Evolutionary conservation across 2,888 invertebrate genomes (phyloP).

Genomic region (Nasonovia ribisnigri): DNA sequence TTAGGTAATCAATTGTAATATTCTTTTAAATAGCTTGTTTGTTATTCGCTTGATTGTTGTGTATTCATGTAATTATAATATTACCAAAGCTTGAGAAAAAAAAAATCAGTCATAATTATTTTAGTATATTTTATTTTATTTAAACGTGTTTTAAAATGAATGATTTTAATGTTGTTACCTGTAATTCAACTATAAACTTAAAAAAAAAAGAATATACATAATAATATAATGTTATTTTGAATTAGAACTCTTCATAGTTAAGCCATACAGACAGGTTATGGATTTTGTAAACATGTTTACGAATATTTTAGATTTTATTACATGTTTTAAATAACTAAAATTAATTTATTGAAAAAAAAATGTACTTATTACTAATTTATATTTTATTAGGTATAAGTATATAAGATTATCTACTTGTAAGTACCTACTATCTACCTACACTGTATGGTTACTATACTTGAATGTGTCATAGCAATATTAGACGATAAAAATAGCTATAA

Average conservation of each 20-base stretch:
- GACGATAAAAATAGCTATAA: not conserved
- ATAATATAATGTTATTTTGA: not conserved
- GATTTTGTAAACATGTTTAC: not conserved
- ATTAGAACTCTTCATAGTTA: not conserved
- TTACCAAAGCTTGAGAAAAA: not conserved
- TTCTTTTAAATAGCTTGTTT: not conserved
- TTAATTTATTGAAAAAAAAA: not conserved
- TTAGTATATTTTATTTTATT: not conserved
- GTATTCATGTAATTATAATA: constrained; percentile 4
- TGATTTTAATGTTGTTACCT: not conserved
- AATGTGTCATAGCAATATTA: not conserved
- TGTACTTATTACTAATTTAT: not conserved
- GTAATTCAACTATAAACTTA: not conserved
- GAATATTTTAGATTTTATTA: not conserved
- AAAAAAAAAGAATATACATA: not conserved
- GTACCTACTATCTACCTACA: not conserved
- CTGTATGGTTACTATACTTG: not conserved
- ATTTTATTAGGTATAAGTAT: not conserved
- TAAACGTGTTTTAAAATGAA: not conserved
- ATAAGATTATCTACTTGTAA: not conserved
- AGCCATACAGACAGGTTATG: not conserved
- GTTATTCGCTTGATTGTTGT: not conserved
- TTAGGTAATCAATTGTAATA: constrained; percentile 12
- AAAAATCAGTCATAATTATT: not conserved
- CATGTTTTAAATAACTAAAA: not conserved